phyloP scores from a whole-genome alignment of 2,797 vertebrate species.

The Menidia menidia region DNA sequence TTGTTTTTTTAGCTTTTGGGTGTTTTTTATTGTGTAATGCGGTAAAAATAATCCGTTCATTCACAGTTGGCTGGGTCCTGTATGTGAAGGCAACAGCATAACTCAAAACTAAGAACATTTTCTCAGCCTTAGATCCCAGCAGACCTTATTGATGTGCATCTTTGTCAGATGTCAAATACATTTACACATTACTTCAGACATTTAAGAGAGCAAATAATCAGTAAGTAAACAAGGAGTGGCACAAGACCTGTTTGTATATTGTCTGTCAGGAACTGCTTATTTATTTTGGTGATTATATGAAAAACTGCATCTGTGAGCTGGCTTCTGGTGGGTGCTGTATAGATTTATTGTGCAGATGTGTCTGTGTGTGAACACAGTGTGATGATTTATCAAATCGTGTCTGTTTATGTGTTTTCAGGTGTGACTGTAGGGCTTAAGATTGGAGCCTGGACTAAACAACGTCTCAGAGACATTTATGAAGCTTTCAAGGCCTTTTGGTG shows the following conservation, averaged over 20 bases:
- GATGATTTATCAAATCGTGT: constrained; percentile 14
- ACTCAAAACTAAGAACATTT: neutral
- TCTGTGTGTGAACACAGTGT: constrained; percentile 3
- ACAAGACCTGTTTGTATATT: neutral
- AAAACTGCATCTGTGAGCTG: neutral
- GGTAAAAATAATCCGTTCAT: neutral
- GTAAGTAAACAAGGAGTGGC: neutral
- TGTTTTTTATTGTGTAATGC: neutral
- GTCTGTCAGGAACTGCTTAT: constrained; percentile 20
- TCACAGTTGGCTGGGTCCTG: neutral
- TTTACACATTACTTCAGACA: neutral
- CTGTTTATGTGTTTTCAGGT: constrained; percentile 45
- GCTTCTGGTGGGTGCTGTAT: constrained; percentile 16
- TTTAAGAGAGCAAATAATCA: neutral
- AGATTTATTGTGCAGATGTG: constrained; percentile 40
- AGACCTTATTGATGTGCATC: neutral
- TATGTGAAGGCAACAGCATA: neutral
- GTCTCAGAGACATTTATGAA: constrained; percentile 80
- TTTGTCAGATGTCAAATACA: neutral
- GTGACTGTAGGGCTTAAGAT: constrained; percentile 57
- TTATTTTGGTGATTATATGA: constrained; percentile 12
- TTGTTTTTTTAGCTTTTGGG: neutral
- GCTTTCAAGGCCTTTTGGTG: constrained; percentile 84
- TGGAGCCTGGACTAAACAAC: constrained; percentile 58
- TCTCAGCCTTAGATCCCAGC: neutral